Evolutionary conservation across 2,797 vertebrate genomes (phyloP).

Genomic region (Lutjanus argentimaculatus): DNA sequence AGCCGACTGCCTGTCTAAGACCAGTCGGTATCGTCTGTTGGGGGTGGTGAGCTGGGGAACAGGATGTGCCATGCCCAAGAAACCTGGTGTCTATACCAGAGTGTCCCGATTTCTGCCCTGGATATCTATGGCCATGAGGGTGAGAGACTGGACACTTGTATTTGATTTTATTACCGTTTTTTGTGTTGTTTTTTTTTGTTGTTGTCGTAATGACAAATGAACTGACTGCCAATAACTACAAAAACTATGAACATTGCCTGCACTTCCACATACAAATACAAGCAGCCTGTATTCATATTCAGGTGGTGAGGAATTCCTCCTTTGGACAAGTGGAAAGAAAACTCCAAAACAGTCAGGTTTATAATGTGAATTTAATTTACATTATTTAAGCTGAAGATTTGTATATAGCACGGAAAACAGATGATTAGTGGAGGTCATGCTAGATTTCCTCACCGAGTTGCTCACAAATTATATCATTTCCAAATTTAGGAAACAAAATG

Average conservation of each 20-base stretch:
- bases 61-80: conserved; percentile 92
- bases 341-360: neutral
- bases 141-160: conserved; percentile 66
- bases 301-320: neutral
- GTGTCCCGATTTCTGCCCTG: conserved; percentile 92
- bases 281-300: neutral
- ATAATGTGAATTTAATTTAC: too few species aligned
- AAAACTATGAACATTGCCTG: too few species aligned
- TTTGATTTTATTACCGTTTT: neutral
- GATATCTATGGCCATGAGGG: conserved; percentile 94
- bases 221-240: neutral
- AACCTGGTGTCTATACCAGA: conserved; percentile 93
- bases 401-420: neutral
- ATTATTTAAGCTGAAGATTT: neutral
- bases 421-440: neutral
- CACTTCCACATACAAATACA: neutral
- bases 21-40: conserved; percentile 89
- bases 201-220: neutral
- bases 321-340: neutral
- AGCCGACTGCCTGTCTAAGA: conserved; percentile 89
- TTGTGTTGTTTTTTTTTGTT: conserved; percentile 8
- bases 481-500: neutral
- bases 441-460: neutral
- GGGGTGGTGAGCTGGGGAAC: conserved; percentile 96
- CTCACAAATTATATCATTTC: neutral